Base-by-base conservation (phyloP, 2,888 invertebrate genomes). In the Phania funesta region DNA sequence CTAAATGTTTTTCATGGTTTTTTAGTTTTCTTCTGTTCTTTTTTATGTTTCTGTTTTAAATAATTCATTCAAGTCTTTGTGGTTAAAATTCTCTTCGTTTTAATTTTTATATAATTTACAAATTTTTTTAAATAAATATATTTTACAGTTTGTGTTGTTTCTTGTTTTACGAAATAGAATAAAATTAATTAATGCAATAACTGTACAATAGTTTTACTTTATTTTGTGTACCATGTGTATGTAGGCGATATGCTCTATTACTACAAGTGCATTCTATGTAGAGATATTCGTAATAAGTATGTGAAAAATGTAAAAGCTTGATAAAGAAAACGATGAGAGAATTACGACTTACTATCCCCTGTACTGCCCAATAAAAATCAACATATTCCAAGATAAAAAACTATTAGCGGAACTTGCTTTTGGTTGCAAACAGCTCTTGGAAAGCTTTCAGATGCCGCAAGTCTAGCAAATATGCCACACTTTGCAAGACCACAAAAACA, bases 51-150 rank as follows among this genome's bases (percentile, higher is more conserved):
- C 54, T 52, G 16, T 76, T 76, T 68, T 68, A 41, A 58, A 50
- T 67, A 52, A 52, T 62, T 67, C 54, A 52, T 58, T 74, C 50
- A 71, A 79, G 64, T 67, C 74, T 74, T 79, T 73, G 38, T 65
- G 58, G 56, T 71, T 13, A 56, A 64, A 20, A 5, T 46, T 64
- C n/a, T 35, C 26, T 56, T 29, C 64, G 29, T 48, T 70, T 11
- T 52, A 16, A n/a, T 50, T 32, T 71, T 35, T 50, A 46, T 38
- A 41, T 73, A 73, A 38, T 67, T 73, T 71, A 70, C 48, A 70
- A 64, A 71, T 58, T 38, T 22, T n/a, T 52, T 54, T 60, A 68
- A 77, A 64, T 52, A 60, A 67, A 54, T 64, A 9, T 58, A 58
- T 77, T 54, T 80, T 70, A 79, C 65, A 67, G 29, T 67, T 67